Conservation (phyloP, 2,797 vertebrate species). For the Pseudochromis fuscus region DNA sequence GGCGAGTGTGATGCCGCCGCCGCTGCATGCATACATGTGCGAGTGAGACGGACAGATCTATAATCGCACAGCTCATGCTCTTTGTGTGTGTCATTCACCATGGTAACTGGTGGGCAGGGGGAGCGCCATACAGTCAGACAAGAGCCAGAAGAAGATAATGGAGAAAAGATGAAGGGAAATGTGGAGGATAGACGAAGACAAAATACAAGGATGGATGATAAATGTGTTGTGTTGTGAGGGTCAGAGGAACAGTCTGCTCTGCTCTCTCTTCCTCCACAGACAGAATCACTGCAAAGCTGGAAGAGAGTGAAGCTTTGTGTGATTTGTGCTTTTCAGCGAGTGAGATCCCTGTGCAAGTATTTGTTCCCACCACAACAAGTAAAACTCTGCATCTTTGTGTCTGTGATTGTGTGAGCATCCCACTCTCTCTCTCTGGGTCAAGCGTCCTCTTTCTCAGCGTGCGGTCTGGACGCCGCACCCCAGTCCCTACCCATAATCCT, state of each 20-base stretch:
- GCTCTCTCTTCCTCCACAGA: slow-evolving; percentile 15
- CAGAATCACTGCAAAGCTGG: slow-evolving; percentile 23
- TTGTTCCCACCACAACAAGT: slow-evolving; percentile 13
- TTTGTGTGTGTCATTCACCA: slow-evolving; percentile 66
- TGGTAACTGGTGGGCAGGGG: slow-evolving; percentile 66
- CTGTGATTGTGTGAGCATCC: slow-evolving; percentile 30
- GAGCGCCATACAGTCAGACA: slow-evolving; percentile 44
- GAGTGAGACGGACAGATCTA: slow-evolving; percentile 48
- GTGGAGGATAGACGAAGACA: slow-evolving; percentile 73
- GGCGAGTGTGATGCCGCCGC: slow-evolving; percentile 23
- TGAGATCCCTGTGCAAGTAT: background rate
- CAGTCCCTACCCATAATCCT: slow-evolving; percentile 73
- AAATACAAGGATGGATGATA: slow-evolving; percentile 88
- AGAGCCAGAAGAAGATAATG: slow-evolving; percentile 34
- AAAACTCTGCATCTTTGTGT: slow-evolving; percentile 34
- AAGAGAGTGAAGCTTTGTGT: slow-evolving; percentile 20
- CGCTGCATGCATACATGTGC: slow-evolving; percentile 8
- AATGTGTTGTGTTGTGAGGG: slow-evolving; percentile 86
- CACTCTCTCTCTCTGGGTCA: slow-evolving; percentile 47
- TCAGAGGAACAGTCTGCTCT: slow-evolving; percentile 85
- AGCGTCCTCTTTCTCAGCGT: slow-evolving; percentile 64
- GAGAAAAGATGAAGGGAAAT: slow-evolving; percentile 39
- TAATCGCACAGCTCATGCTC: slow-evolving; percentile 56
- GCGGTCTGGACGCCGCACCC: slow-evolving; percentile 51
- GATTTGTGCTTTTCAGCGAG: slow-evolving; percentile 15